Evolutionary conservation across 2,888 invertebrate genomes (phyloP), one percentile per base, ranked within the genome.

Genomic region (Acronicta aceris): DNA sequence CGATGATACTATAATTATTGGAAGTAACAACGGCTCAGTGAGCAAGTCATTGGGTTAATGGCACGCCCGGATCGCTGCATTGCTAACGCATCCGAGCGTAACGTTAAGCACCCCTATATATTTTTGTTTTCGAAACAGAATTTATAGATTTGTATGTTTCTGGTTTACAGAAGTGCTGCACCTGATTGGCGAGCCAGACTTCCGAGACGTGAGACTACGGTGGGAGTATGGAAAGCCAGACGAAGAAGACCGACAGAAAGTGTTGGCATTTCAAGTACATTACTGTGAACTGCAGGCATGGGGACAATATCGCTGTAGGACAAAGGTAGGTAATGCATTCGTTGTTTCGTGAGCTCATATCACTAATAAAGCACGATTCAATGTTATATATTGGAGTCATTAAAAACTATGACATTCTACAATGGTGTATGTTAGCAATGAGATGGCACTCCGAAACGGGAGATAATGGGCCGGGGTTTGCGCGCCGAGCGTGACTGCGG

Each of bases 211-310:
- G 15, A 93, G 95, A 3, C 91, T 96, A 25, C 95, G 95, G 47
- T 96, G 96, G 96, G 96, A 96, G 79, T 95, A 95, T 64, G 95
- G 95, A 3, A 78, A 79, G 36, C 83, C 74, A 15, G 89, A 90
- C 5, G 90, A 89, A 15, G 89, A 87, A 42, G 81, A 87, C 69
- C 71, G 82, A 65, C 90, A 95, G 48, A 94, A 94, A 71, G 86
- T 95, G 43, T 90, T 95, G 72, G 95, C 95, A 15, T 97, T 97
- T 89, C 96, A 96, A 86, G 95, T 97, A 45, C 96, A 96, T 81
- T 97, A 97, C 88, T 97, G 97, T 87, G 97, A 97, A 85, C 89
- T 97, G 68, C 97, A 97, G 86, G 96, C 96, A 15, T 97, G 97
- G 96, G 97, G 97, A 15, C 96, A 96, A 50, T 97, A 97, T 81